Conservation (phyloP, 2,888 invertebrate species). For the Lycocerus yunnanus region DNA sequence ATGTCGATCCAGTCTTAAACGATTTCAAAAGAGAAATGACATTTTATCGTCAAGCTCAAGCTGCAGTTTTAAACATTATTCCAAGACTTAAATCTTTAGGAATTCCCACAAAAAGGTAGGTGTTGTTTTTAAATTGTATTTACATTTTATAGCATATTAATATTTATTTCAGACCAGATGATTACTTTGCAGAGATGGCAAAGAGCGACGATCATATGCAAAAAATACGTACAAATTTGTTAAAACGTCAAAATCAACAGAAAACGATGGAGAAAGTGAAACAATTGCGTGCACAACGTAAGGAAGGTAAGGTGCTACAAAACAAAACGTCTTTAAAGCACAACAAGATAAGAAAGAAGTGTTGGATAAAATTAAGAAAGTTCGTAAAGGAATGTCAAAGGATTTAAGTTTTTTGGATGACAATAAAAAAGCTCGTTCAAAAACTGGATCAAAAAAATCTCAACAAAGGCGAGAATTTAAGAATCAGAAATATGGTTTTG, state of each 20-base stretch:
- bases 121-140: not conserved
- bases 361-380: slow-evolving; percentile 91
- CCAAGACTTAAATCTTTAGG: slow-evolving; percentile 75
- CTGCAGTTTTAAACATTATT: slow-evolving; percentile 81
- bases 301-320: slow-evolving; percentile 88
- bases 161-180: slow-evolving; percentile 71
- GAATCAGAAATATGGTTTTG: slow-evolving; percentile 90
- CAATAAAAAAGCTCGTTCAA: slow-evolving; percentile 1
- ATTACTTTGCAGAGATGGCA: slow-evolving; percentile 99
- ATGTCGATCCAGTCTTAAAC: slow-evolving; percentile 80
- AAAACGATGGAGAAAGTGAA: slow-evolving; percentile 89
- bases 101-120: slow-evolving; percentile 72
- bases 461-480: slow-evolving; percentile 68
- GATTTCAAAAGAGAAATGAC: slow-evolving; percentile 91
- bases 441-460: slow-evolving; percentile 39
- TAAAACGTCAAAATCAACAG: slow-evolving; percentile 83
- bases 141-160: not conserved
- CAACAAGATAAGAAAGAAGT: slow-evolving; percentile 90
- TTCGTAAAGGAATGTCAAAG: slow-evolving; percentile 80
- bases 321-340: slow-evolving; percentile 81
- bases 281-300: slow-evolving; percentile 87
- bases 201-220: slow-evolving; percentile 98
- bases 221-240: slow-evolving; percentile 81
- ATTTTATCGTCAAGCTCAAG: slow-evolving; percentile 86
- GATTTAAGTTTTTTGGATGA: slow-evolving; percentile 79